Evolutionary conservation across 35 echinoderm and acorn worm species (phyloP).

Genomic region (Diadema setosum): DNA sequence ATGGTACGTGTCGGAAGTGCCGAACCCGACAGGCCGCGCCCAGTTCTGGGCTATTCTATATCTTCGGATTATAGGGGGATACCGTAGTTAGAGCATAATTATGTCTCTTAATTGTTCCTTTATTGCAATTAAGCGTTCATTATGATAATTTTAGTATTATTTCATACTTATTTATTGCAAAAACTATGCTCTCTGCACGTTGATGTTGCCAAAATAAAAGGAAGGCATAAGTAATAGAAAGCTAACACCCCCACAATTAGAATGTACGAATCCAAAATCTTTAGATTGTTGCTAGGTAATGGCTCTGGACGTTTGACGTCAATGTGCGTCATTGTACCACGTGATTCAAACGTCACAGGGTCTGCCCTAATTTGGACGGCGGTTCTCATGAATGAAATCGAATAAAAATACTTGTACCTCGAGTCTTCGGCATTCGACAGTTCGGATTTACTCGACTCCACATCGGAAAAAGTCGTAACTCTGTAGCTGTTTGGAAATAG

Average conservation of each 20-base stretch:
- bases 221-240: no score
- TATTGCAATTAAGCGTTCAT: no score
- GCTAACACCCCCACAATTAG: background rate
- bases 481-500: background rate
- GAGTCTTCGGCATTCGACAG: slow-evolving; percentile 52
- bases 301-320: slow-evolving; percentile 33
- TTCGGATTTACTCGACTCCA: slow-evolving; percentile 30
- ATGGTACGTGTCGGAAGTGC: slow-evolving; percentile 8
- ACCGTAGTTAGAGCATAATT: no score
- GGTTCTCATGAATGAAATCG: slow-evolving; percentile 54
- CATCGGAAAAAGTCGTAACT: slow-evolving; percentile 62
- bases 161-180: no score
- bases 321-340: slow-evolving; percentile 24
- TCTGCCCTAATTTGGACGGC: slow-evolving; percentile 52
- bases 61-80: background rate
- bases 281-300: slow-evolving; percentile 12
- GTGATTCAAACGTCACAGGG: slow-evolving; percentile 42
- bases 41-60: background rate
- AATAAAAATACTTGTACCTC: slow-evolving; percentile 50
- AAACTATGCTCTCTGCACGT: no score
- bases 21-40: background rate
- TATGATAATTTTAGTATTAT: no score
- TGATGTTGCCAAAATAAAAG: no score
- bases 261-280: background rate
- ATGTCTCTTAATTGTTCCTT: no score